A percentile compares a stretch with the other conserved stretches of the same genome.
phyloP scores from a whole-genome alignment of 2,888 invertebrate genomes.

The Drosophila formosana region DNA sequence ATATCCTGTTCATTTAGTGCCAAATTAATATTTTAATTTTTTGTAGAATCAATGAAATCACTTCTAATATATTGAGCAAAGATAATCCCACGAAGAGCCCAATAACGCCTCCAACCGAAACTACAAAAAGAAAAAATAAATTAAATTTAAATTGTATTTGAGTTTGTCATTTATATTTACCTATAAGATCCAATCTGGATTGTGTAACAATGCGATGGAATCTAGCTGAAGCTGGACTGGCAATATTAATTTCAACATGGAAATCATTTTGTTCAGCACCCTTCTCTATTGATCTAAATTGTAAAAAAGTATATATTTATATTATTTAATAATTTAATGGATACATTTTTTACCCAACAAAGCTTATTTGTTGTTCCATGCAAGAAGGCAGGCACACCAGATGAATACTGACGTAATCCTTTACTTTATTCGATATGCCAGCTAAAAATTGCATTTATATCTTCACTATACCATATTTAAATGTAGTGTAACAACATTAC shows the following conservation, averaged over 20 bases:
- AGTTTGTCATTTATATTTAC: slow-evolving; percentile 37
- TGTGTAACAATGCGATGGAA: slow-evolving; percentile 72
- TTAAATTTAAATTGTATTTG: not conserved
- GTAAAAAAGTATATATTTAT: not conserved
- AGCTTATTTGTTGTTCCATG: slow-evolving; percentile 70
- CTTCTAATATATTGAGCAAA: slow-evolving; percentile 57
- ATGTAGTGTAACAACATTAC: slow-evolving; percentile 23
- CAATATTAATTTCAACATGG: slow-evolving; percentile 60
- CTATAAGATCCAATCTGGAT: slow-evolving; percentile 70
- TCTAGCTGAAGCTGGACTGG: slow-evolving; percentile 62
- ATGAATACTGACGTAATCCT: slow-evolving; percentile 58
- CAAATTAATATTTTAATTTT: slow-evolving; percentile 7
- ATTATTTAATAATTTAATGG: too few species aligned
- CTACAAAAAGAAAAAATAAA: slow-evolving; percentile 35
- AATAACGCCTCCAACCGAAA: slow-evolving; percentile 74
- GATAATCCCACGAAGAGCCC: slow-evolving; percentile 71
- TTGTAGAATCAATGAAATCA: slow-evolving; percentile 25
- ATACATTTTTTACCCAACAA: slow-evolving; percentile 63
- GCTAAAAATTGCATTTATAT: slow-evolving; percentile 35
- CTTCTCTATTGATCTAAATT: slow-evolving; percentile 58
- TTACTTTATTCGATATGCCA: slow-evolving; percentile 58
- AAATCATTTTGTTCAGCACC: slow-evolving; percentile 2
- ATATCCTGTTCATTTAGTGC: not conserved
- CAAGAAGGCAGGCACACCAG: slow-evolving; percentile 73
- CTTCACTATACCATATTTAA: not conserved